A percentile compares a stretch with the other conserved stretches of the same genome.
phyloP scores from a whole-genome alignment of 2,113 vertebrate species.

The Cromileptes altivelis region DNA sequence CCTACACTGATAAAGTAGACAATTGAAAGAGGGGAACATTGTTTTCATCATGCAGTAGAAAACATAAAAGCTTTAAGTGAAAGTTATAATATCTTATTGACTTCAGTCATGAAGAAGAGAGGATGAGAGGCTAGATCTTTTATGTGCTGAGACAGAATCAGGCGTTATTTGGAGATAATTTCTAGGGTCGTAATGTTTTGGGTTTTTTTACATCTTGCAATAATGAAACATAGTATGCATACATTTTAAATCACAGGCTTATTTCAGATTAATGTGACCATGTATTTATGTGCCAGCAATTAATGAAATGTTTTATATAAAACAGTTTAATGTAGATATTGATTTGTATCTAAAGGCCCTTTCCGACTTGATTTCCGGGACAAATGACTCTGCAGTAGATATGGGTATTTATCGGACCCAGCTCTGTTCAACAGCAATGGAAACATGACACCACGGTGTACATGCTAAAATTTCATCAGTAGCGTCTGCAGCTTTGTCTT shows the following conservation, averaged over 20 bases:
- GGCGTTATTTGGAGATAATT: background rate
- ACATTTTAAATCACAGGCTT: background rate
- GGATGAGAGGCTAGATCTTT: background rate
- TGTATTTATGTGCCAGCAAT: background rate
- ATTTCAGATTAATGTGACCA: background rate
- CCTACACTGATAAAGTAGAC: slow-evolving; percentile 19
- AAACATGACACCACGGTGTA: no score
- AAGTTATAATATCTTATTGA: slow-evolving; percentile 24
- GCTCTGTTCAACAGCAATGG: no score
- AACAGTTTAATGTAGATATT: background rate
- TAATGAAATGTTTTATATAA: background rate
- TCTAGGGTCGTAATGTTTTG: background rate
- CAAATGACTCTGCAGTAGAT: no score
- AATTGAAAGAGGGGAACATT: slow-evolving; percentile 11
- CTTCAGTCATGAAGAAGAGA: background rate
- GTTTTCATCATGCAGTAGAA: slow-evolving; percentile 21
- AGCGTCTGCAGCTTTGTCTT: no score
- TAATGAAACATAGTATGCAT: background rate
- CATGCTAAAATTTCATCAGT: no score
- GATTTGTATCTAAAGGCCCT: background rate
- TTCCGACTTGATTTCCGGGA: no score
- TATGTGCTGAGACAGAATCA: background rate
- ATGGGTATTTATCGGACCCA: no score
- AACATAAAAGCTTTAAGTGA: slow-evolving; percentile 11
- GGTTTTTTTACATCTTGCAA: background rate